A percentile compares a stretch with the other conserved stretches of the same genome.
Evolutionary conservation across 37 sponge, comb jelly and placozoan genomes (phyloP).

Genomic region (Theonella swinhoei): DNA sequence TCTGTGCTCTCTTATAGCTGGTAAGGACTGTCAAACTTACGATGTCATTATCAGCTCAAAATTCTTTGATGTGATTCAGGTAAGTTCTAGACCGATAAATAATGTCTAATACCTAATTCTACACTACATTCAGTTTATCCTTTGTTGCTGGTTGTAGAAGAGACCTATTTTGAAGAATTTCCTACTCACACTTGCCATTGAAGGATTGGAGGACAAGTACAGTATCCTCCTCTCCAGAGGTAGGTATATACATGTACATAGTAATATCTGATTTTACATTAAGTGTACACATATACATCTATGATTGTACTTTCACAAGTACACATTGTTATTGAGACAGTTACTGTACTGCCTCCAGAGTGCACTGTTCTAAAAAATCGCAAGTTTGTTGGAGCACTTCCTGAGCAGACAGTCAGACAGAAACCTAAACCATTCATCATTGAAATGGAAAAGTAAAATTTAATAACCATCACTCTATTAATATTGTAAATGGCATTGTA

Average conservation of each 20-base stretch:
- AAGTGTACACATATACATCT: not conserved
- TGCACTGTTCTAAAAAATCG: slow-evolving; percentile 80
- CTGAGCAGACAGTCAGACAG: slow-evolving; percentile 82
- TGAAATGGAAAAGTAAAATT: slow-evolving; percentile 62
- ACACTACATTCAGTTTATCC: not conserved
- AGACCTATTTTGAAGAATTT: slow-evolving; percentile 75
- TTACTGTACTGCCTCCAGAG: too few species aligned
- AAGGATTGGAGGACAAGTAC: slow-evolving; percentile 94
- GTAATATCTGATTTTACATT: not conserved
- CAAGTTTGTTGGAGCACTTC: slow-evolving; percentile 72
- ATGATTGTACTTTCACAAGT: not conserved
- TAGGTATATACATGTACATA: not conserved
- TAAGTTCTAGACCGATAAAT: slow-evolving; percentile 2
- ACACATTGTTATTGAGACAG: too few species aligned
- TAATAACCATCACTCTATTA: not conserved
- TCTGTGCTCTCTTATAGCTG: slow-evolving; percentile 40
- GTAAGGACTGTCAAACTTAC: slow-evolving; percentile 83
- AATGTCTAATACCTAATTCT: too few species aligned
- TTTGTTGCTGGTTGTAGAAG: slow-evolving; percentile 12
- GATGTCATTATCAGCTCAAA: slow-evolving; percentile 79
- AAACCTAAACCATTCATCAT: slow-evolving; percentile 82
- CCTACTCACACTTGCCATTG: slow-evolving; percentile 81
- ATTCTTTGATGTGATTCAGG: slow-evolving; percentile 80
- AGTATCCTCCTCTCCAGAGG: slow-evolving; percentile 72
- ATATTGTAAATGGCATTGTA: not conserved